Evolutionary conservation across 2,888 invertebrate species (phyloP).

Genomic region (Poecilobothrus nobilitatus): DNA sequence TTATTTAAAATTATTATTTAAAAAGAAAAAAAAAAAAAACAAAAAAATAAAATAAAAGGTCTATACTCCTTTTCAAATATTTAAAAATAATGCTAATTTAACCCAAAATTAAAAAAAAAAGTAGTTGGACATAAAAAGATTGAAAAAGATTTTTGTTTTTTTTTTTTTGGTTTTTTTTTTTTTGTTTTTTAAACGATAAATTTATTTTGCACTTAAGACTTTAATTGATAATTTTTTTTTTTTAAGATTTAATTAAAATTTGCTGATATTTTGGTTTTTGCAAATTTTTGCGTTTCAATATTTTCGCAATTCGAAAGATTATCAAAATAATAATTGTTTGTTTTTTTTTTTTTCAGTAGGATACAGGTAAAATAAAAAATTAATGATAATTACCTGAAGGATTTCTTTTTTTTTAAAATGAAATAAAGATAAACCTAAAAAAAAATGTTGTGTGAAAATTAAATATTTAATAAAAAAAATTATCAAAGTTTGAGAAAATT

Average conservation of each 20-base stretch:
- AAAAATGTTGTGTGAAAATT: too few relatives aligned
- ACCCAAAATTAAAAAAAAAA: not conserved
- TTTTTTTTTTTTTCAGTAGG: not conserved
- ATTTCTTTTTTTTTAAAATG: too few relatives aligned
- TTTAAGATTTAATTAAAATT: not conserved
- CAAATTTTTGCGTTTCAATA: not conserved
- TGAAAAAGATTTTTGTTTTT: not conserved
- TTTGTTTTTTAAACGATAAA: not conserved
- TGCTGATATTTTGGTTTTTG: not conserved
- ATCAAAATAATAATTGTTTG: not conserved
- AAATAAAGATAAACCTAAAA: too few relatives aligned
- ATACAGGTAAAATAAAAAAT: not conserved
- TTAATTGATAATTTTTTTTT: slow-evolving; percentile 1
- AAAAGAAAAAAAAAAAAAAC: not conserved
- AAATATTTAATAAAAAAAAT: too few relatives aligned
- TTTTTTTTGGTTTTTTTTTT: not conserved
- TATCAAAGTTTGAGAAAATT: too few relatives aligned
- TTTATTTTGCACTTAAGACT: not conserved
- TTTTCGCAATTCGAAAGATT: too few relatives aligned
- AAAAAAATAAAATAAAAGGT: not conserved
- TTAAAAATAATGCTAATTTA: not conserved
- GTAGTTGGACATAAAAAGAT: not conserved
- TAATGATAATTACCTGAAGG: not conserved
- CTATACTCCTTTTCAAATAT: not conserved
- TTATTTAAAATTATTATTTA: not conserved